phyloP scores from a whole-genome alignment of 1,140 invertebrate genomes.

The Lucilia cuprina region DNA sequence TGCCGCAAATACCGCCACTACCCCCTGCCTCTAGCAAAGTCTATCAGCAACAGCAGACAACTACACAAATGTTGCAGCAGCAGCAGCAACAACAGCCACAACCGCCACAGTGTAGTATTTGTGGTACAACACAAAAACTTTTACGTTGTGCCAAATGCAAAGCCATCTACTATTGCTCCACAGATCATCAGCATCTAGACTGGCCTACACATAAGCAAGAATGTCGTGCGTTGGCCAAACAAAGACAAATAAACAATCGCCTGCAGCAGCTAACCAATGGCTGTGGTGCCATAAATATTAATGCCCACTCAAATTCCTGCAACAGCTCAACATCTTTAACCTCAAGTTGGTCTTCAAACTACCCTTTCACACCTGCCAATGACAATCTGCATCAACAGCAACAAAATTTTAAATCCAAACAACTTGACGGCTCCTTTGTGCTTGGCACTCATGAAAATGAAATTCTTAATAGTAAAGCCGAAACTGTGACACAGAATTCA shows the following conservation, averaged over 20 bases:
- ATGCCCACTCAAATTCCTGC: neutral
- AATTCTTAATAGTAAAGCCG: slow-evolving; percentile 21
- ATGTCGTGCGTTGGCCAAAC: slow-evolving; percentile 58
- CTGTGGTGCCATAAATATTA: slow-evolving; percentile 46
- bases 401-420: neutral
- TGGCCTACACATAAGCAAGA: slow-evolving; percentile 77
- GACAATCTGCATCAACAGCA: neutral
- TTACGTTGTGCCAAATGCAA: slow-evolving; percentile 78
- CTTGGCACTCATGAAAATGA: slow-evolving; percentile 34
- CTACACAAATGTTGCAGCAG: neutral
- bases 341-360: neutral
- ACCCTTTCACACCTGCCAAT: neutral
- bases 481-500: neutral
- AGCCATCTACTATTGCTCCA: slow-evolving; percentile 77
- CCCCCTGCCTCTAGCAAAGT: neutral
- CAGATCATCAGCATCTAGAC: slow-evolving; percentile 77
- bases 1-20: neutral
- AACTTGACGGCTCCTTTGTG: slow-evolving; percentile 22
- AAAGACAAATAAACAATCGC: slow-evolving; percentile 44
- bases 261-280: slow-evolving; percentile 53
- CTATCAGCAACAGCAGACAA: neutral
- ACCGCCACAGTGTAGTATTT: slow-evolving; percentile 68
- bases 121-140: slow-evolving; percentile 72
- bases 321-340: neutral
- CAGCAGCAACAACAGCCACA: slow-evolving; percentile 3